These are phyloP conservation scores for Actinernus sp. DNA, from an alignment of 92 coral and sea anemone genomes.

Conservation along the genomic window DNA sequence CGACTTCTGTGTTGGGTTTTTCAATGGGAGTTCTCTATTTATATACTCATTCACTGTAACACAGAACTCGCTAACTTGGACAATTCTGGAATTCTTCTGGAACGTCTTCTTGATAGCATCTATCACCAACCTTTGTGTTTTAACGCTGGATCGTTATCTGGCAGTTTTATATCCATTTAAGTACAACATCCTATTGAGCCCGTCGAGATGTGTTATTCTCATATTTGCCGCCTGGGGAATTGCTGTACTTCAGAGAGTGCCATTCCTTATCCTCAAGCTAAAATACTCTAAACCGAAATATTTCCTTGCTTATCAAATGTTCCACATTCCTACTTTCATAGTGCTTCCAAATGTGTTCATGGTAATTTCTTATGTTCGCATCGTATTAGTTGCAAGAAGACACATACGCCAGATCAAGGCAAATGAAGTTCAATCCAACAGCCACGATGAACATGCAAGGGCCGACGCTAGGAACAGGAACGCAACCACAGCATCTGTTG, in stretches of 20 bases:
- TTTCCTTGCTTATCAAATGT: slow-evolving; percentile 25
- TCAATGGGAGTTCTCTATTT: slow-evolving; percentile 7
- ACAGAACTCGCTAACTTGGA: not conserved
- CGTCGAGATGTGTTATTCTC: not conserved
- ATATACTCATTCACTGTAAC: slow-evolving; percentile 1
- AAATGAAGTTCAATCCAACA: slow-evolving; percentile 5
- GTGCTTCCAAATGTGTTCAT: slow-evolving; percentile 22
- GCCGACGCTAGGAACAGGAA: not conserved
- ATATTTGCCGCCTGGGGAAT: slow-evolving; percentile 27
- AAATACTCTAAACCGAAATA: not conserved
- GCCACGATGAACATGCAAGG: not conserved
- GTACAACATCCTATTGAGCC: slow-evolving; percentile 3
- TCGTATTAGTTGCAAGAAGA: slow-evolving; percentile 21
- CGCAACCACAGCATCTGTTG: slow-evolving; percentile 26
- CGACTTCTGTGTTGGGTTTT: slow-evolving; percentile 32
- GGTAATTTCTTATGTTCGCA: slow-evolving; percentile 18
- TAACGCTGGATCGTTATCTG: slow-evolving; percentile 32
- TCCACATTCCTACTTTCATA: slow-evolving; percentile 17
- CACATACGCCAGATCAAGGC: slow-evolving; percentile 26
- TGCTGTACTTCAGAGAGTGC: slow-evolving; percentile 19
- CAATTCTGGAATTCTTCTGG: slow-evolving; percentile 14
- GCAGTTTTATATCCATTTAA: slow-evolving; percentile 33
- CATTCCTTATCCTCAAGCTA: slow-evolving; percentile 18
- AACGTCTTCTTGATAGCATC: slow-evolving; percentile 37
- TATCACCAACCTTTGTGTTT: slow-evolving; percentile 18